Evolutionary conservation across 2,113 vertebrate species (phyloP).

Genomic region (Nycticorax nycticorax): DNA sequence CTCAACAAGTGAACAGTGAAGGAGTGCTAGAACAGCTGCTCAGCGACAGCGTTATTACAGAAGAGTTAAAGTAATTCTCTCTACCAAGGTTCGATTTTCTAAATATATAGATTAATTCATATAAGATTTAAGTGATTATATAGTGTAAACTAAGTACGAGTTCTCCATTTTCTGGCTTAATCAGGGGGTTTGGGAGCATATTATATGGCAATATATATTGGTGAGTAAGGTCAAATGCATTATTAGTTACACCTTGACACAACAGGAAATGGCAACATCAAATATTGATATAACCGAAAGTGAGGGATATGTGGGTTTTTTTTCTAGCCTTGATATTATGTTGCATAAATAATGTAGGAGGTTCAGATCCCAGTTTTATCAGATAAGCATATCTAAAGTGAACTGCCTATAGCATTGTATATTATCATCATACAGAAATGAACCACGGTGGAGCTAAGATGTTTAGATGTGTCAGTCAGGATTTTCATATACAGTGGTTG

Average conservation of each 20-base stretch:
- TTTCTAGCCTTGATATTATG: background rate
- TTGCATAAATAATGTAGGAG: background rate
- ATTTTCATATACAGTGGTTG: background rate
- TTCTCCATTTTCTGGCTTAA: background rate
- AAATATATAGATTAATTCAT: background rate
- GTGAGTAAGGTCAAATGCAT: background rate
- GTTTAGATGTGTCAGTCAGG: background rate
- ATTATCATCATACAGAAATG: background rate
- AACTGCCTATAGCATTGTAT: background rate
- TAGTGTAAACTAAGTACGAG: background rate
- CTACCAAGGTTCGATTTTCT: background rate
- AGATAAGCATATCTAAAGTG: background rate
- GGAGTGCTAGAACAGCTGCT: background rate
- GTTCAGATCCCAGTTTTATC: background rate
- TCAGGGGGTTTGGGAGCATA: background rate
- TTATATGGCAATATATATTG: background rate
- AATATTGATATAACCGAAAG: background rate
- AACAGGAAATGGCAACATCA: background rate
- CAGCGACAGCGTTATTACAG: background rate
- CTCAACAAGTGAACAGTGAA: background rate
- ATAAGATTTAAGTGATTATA: background rate
- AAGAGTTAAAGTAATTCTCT: background rate
- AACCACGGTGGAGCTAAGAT: background rate
- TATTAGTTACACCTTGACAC: background rate
- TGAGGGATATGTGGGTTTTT: background rate